A percentile compares a stretch with the other conserved stretches of the same genome.
Evolutionary conservation across 2,113 vertebrate species (phyloP).

Genomic region (Heterochromis multidens): DNA sequence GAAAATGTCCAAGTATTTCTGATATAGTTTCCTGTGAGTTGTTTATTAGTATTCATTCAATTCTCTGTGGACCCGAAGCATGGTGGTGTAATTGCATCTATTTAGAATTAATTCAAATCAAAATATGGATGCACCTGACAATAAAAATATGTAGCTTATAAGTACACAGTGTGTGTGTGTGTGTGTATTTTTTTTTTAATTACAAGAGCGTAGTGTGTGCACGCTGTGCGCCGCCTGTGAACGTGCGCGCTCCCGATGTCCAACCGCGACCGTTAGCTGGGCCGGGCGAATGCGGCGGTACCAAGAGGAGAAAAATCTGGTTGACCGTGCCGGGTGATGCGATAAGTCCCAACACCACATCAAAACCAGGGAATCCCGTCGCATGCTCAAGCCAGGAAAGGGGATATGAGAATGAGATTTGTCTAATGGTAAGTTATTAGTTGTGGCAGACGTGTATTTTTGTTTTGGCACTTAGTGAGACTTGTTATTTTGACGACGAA

Average conservation of each 20-base stretch:
- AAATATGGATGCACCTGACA: neutral
- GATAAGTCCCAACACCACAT: conserved; percentile 51
- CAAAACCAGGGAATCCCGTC: neutral
- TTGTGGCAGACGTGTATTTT: neutral
- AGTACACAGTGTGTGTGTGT: neutral
- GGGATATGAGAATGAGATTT: conserved; percentile 15
- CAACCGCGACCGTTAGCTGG: conserved; percentile 60
- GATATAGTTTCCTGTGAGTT: neutral
- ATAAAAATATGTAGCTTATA: neutral
- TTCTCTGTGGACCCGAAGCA: neutral
- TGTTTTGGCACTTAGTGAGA: conserved; percentile 45
- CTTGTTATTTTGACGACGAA: conserved; percentile 66
- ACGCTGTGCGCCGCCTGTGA: conserved; percentile 26
- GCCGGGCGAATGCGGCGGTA: conserved; percentile 61
- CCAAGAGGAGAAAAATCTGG: conserved; percentile 71
- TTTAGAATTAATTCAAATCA: neutral
- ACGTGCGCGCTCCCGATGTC: conserved; percentile 66
- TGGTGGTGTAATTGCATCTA: neutral
- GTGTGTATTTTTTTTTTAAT: neutral
- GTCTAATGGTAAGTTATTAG: conserved; percentile 51
- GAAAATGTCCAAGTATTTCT: neutral
- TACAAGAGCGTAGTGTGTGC: neutral
- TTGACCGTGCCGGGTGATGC: conserved; percentile 57
- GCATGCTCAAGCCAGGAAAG: neutral
- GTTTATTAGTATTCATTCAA: neutral